Base-by-base conservation (phyloP, 92 coral and sea anemone species). In the Virgularia gustaviana region DNA sequence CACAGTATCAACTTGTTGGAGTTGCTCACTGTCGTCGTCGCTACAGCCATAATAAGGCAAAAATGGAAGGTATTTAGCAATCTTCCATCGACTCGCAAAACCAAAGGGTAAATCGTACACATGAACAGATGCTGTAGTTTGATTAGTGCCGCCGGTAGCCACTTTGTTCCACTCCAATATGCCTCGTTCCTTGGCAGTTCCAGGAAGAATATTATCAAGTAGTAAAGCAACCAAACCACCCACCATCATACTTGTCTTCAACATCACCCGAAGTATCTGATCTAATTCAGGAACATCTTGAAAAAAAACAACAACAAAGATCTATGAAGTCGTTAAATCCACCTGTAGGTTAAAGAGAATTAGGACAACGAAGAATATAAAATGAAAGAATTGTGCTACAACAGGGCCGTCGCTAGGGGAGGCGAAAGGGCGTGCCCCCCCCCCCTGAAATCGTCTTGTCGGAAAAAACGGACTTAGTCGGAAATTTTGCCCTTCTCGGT, bases 131-230 rank as follows among this genome's bases (percentile, higher is more conserved):
- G 52, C 45, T n/a, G n/a, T n/a, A n/a, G n/a, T n/a, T n/a, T n/a
- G n/a, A n/a, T n/a, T n/a, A n/a, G n/a, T n/a, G n/a, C n/a, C n/a
- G n/a, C n/a, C n/a, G n/a, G n/a, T n/a, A n/a, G n/a, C n/a, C n/a
- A n/a, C n/a, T n/a, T n/a, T n/a, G 12, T 87, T 81, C 96, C 92
- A 92, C 36, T 87, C 78, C 70, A 83, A 64, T 61, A 92, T 65
- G 13, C 98, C 98, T 16, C 98, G 92, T 65, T 92, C 98, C 76
- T 89, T 77, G 4, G 71, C 36, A 9, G 97, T 88, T 0, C 97
- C 97, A 57, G 97, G 97, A 49, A 91, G 87, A 57, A 90, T 81
- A 83, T 92, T 92, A 79, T 92, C 98, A 72, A 92, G 76, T 23
- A 92, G 42, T 67, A 92, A 66, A 10, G 90, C 98, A 58, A 71